Conservation (phyloP, 2,888 invertebrate genomes). For the Ophioninae sp. region DNA sequence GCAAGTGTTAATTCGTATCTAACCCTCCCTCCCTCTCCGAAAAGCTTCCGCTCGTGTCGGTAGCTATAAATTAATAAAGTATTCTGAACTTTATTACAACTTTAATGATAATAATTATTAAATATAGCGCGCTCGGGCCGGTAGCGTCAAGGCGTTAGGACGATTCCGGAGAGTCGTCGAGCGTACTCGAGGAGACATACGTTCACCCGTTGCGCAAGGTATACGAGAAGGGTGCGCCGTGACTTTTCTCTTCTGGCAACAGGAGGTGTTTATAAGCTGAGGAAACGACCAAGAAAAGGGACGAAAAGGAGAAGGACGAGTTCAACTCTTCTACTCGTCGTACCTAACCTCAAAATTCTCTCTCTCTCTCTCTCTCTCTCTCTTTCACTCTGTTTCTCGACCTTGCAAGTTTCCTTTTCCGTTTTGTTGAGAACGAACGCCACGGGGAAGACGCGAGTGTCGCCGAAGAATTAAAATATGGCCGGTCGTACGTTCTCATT, state of each 20-base stretch:
- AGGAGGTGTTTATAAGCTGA: slow-evolving; percentile 37
- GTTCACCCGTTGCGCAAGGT: slow-evolving; percentile 4
- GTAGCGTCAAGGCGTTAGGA: slow-evolving; percentile 74
- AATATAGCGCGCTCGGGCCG: slow-evolving; percentile 77
- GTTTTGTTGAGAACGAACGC: slow-evolving; percentile 34
- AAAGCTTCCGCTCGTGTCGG: slow-evolving; percentile 63
- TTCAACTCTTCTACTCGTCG: slow-evolving; percentile 36
- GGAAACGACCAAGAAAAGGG: slow-evolving; percentile 60
- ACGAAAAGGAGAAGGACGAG: slow-evolving; percentile 48
- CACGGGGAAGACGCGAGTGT: slow-evolving; percentile 73
- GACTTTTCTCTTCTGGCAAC: slow-evolving; percentile 44
- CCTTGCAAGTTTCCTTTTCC: slow-evolving; percentile 1
- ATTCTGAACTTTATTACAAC: slow-evolving; percentile 81
- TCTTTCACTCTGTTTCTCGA: background rate
- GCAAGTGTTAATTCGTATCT: background rate
- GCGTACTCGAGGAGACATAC: slow-evolving; percentile 53
- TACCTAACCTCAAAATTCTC: slow-evolving; percentile 7
- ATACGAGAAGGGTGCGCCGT: slow-evolving; percentile 27
- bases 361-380: slow-evolving; percentile 17
- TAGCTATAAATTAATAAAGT: slow-evolving; percentile 81
- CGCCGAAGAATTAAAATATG: slow-evolving; percentile 80
- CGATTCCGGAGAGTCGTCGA: slow-evolving; percentile 10
- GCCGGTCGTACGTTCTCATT: slow-evolving; percentile 80
- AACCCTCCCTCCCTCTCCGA: background rate
- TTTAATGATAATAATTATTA: slow-evolving; percentile 81